Conservation (phyloP, 2,797 vertebrate species). For the Austrolebias charrua region DNA sequence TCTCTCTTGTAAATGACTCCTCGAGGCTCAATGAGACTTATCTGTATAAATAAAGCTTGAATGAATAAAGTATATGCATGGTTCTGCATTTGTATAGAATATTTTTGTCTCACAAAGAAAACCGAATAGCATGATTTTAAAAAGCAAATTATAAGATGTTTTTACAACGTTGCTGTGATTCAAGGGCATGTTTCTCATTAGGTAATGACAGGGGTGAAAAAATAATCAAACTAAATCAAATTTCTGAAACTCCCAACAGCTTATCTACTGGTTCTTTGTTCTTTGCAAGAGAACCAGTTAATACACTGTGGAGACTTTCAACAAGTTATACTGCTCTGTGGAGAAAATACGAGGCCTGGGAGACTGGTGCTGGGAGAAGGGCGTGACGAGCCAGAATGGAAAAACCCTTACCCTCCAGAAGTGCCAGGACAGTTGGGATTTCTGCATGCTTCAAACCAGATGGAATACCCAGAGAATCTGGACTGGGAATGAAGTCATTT, state of each 20-base stretch:
- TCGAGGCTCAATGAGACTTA: too few species aligned
- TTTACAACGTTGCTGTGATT: not conserved
- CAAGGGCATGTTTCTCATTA: not conserved
- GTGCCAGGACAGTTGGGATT: not conserved
- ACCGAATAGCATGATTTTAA: not conserved
- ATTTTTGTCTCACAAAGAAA: too few species aligned
- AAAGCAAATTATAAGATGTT: not conserved
- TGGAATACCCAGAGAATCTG: not conserved
- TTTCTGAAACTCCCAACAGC: not conserved
- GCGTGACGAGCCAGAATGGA: not conserved
- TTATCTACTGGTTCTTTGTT: not conserved
- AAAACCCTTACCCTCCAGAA: constrained; percentile 1
- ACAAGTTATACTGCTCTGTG: not conserved
- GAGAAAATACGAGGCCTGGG: not conserved
- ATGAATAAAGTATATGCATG: too few species aligned
- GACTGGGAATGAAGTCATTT: not conserved
- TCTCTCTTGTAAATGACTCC: too few species aligned
- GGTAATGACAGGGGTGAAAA: not conserved
- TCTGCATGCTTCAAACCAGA: not conserved
- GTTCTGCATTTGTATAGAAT: too few species aligned
- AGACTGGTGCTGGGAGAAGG: not conserved
- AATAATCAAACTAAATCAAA: not conserved
- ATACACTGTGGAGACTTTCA: not conserved
- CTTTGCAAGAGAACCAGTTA: not conserved
- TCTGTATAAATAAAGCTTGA: too few species aligned